phyloP scores from a whole-genome alignment of 1,140 invertebrate genomes.

The Paracyclopina nana region DNA sequence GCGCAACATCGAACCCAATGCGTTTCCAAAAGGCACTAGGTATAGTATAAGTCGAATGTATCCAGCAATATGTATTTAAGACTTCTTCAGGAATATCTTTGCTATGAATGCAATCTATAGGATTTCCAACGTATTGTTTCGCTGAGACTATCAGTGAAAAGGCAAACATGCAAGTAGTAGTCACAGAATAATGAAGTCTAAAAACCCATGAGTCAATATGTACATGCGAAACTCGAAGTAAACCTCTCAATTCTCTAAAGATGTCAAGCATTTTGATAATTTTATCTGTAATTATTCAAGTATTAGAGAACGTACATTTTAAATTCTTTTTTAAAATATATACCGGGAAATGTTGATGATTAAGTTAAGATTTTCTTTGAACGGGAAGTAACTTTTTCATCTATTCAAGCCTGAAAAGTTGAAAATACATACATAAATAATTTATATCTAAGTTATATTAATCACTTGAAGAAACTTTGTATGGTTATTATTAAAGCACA shows the following conservation, averaged over 20 bases:
- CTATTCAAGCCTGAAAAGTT: too few relatives aligned
- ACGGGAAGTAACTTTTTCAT: too few relatives aligned
- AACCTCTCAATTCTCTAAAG: conserved; percentile 75
- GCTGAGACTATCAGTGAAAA: conserved; percentile 87
- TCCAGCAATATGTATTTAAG: conserved; percentile 79
- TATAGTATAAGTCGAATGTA: conserved; percentile 74
- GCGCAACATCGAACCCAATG: conserved; percentile 14
- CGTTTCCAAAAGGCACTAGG: conserved; percentile 35
- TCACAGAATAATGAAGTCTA: conserved; percentile 75
- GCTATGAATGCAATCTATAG: conserved; percentile 83
- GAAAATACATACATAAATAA: too few relatives aligned
- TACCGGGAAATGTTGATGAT: too few relatives aligned
- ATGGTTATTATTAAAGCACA: too few relatives aligned
- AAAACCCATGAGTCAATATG: conserved; percentile 81
- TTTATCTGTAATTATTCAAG: too few relatives aligned
- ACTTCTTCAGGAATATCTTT: conserved; percentile 67
- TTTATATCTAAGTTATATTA: too few relatives aligned
- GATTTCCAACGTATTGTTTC: conserved; percentile 80
- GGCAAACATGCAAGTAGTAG: conserved; percentile 67
- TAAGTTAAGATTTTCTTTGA: too few relatives aligned
- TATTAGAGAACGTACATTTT: too few relatives aligned
- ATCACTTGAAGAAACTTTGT: too few relatives aligned
- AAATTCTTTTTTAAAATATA: too few relatives aligned
- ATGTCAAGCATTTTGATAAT: conserved; percentile 81
- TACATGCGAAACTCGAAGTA: conserved; percentile 74